A percentile compares a stretch with the other conserved stretches of the same genome.
These are phyloP conservation scores for Siphlonurus alternatus DNA, from an alignment of 2,888 invertebrate species.

Conservation along the genomic window DNA sequence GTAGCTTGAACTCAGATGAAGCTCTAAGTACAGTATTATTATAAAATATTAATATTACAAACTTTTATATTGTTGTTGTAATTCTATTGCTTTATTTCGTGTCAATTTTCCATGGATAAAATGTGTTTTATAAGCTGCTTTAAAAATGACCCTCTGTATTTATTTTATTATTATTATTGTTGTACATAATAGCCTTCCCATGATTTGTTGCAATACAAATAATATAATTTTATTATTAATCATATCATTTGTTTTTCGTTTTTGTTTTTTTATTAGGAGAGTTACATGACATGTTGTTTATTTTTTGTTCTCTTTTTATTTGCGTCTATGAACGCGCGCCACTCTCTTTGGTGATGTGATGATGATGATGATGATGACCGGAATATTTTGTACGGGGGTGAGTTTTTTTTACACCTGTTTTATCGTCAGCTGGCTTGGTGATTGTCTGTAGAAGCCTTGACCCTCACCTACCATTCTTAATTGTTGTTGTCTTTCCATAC, in stretches of 20 bases:
- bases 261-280: neutral
- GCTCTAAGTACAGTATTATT: too few species aligned
- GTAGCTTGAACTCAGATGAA: too few species aligned
- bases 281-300: neutral
- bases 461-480: neutral
- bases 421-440: neutral
- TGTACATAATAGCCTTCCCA: too few species aligned
- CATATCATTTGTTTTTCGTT: neutral
- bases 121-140: too few species aligned
- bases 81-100: too few species aligned
- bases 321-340: neutral
- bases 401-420: neutral
- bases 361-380: neutral
- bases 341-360: too few species aligned
- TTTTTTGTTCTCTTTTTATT: neutral
- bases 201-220: too few species aligned
- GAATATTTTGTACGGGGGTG: constrained; percentile 1
- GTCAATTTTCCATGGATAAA: too few species aligned
- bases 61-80: too few species aligned
- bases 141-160: constrained; percentile 1
- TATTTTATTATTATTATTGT: too few species aligned
- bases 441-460: neutral
- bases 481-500: neutral
- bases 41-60: too few species aligned
- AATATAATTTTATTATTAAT: neutral